These are phyloP conservation scores for Cheirogaleus medius DNA, from an alignment of 2,113 vertebrate genomes.

Conservation along the genomic window DNA sequence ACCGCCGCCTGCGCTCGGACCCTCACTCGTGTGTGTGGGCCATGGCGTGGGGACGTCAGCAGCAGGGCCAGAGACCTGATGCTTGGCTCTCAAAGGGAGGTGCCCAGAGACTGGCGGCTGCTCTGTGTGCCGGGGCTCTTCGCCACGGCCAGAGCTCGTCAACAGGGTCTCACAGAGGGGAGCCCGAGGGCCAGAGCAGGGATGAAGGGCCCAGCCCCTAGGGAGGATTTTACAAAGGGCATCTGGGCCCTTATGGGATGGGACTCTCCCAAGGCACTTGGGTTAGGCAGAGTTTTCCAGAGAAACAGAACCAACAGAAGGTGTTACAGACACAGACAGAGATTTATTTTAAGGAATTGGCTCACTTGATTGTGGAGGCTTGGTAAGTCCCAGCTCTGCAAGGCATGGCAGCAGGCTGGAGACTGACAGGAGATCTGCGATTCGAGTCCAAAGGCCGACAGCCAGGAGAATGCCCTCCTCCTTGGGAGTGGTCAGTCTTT, in stretches of 20 bases:
- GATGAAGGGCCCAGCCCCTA: fast-evolving
- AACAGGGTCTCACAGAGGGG: background rate
- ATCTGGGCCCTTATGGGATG: background rate
- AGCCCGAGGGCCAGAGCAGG: background rate
- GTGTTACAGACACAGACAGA: background rate
- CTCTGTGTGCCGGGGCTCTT: fast-evolving
- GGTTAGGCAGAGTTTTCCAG: background rate
- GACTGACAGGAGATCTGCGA: too few species aligned
- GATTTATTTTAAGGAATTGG: background rate
- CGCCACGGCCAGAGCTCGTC: background rate
- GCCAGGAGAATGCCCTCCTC: background rate
- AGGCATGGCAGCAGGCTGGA: background rate
- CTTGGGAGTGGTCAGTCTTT: background rate
- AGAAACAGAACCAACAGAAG: background rate
- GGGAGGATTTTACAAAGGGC: background rate
- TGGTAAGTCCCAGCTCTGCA: background rate
- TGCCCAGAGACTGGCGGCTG: too few species aligned
- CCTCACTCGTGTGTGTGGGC: fast-evolving
- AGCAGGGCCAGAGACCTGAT: background rate
- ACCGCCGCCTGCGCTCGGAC: too few species aligned
- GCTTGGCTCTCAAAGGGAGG: fast-evolving
- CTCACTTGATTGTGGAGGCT: background rate
- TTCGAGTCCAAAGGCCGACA: background rate
- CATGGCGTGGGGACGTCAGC: fast-evolving
- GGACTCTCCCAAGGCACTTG: background rate